Conservation (phyloP, 1,140 invertebrate species). For the Eulimnadia texana region DNA sequence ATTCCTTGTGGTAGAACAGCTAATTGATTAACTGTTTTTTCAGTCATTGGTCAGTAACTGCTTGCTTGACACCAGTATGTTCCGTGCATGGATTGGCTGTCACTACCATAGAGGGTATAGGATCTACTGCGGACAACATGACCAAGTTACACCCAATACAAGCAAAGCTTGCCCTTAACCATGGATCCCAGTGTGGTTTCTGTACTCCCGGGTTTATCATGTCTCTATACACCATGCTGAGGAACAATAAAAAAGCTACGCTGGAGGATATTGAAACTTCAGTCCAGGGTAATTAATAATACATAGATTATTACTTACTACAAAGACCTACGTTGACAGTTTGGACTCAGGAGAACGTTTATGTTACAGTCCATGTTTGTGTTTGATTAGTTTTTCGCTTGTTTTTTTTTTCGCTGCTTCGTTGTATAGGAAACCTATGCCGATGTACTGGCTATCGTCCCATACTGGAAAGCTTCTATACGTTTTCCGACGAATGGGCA, state of each 20-base stretch:
- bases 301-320: too few species aligned
- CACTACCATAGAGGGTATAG: slow-evolving; percentile 67
- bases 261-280: background rate
- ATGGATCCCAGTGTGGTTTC: slow-evolving; percentile 83
- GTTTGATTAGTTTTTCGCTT: too few species aligned
- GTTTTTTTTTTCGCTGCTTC: background rate
- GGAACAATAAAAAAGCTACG: slow-evolving; percentile 30
- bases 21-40: background rate
- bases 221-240: slow-evolving; percentile 77
- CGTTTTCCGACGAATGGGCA: slow-evolving; percentile 42
- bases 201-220: slow-evolving; percentile 86
- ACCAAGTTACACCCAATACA: slow-evolving; percentile 58
- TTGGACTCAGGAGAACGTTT: too few species aligned
- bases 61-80: slow-evolving; percentile 70
- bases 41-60: slow-evolving; percentile 78
- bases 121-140: slow-evolving; percentile 19
- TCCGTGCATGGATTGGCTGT: slow-evolving; percentile 68
- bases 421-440: slow-evolving; percentile 57
- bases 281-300: background rate
- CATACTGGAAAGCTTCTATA: slow-evolving; percentile 74
- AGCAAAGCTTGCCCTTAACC: slow-evolving; percentile 68
- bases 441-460: slow-evolving; percentile 81
- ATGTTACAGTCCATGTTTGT: background rate
- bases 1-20: background rate
- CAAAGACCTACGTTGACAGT: too few species aligned